Conservation (phyloP, 2,888 invertebrate species). For the Galeruca laticollis region DNA sequence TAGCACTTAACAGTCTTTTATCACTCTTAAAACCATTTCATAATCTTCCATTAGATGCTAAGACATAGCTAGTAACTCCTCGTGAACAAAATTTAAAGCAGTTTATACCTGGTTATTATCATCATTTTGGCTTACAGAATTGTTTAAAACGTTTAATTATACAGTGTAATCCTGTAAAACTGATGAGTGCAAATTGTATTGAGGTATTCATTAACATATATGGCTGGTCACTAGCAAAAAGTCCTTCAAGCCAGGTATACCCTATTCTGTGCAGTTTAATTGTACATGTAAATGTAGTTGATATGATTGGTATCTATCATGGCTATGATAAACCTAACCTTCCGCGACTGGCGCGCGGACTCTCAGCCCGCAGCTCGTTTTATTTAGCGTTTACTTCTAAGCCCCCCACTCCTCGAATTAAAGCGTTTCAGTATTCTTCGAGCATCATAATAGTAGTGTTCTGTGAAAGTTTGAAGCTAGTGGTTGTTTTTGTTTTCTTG, state of each 20-base stretch:
- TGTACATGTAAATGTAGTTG: conserved; percentile 14
- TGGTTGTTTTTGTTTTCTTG: too few relatives aligned
- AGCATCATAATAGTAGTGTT: too few relatives aligned
- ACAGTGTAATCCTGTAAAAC: neutral
- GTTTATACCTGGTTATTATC: conserved; percentile 26
- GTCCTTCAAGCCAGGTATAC: conserved; percentile 31
- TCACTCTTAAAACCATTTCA: neutral
- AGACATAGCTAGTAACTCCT: conserved; percentile 22
- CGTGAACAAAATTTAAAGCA: neutral
- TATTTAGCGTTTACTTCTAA: too few relatives aligned
- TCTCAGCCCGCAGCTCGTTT: too few relatives aligned
- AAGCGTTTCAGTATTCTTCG: too few relatives aligned
- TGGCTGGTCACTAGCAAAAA: conserved; percentile 33
- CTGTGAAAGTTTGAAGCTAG: too few relatives aligned
- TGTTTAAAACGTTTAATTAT: conserved; percentile 13
- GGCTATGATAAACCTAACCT: too few relatives aligned
- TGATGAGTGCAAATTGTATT: conserved; percentile 5
- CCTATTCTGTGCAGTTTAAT: conserved; percentile 31
- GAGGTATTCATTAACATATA: conserved; percentile 30
- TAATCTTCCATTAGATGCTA: conserved; percentile 18
- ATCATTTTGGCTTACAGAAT: conserved; percentile 23
- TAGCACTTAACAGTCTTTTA: conserved; percentile 21
- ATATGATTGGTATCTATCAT: too few relatives aligned
- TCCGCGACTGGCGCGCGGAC: too few relatives aligned
- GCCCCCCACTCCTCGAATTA: too few relatives aligned